Conservation (phyloP, 1,140 invertebrate species). For the Bombyx mandarina region DNA sequence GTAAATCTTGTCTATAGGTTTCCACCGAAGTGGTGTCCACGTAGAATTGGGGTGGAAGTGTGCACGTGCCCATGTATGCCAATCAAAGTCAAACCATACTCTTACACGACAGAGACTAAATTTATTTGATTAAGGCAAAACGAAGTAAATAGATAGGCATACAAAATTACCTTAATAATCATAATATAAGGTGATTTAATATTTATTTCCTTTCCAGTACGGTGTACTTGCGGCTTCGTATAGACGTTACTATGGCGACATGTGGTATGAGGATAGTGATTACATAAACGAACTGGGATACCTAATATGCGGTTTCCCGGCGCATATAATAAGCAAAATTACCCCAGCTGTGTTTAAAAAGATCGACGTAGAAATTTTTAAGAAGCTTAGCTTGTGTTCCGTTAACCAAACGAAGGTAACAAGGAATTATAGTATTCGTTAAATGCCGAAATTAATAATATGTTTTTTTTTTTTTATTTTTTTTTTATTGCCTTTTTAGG, state of each 20-base stretch:
- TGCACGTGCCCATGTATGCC: too few relatives aligned
- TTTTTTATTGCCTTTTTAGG: too few relatives aligned
- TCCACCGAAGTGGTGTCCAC: too few relatives aligned
- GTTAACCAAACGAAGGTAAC: slow-evolving; percentile 40
- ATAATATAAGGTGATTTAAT: neutral
- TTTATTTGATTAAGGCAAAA: neutral
- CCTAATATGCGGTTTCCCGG: slow-evolving; percentile 49
- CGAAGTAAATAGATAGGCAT: neutral
- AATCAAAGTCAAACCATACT: neutral
- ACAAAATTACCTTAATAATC: neutral
- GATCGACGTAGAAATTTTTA: slow-evolving; percentile 36
- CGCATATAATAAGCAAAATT: slow-evolving; percentile 38
- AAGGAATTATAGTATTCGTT: too few relatives aligned
- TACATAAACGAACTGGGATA: slow-evolving; percentile 52
- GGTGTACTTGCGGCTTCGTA: slow-evolving; percentile 52
- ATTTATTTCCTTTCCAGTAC: slow-evolving; percentile 26
- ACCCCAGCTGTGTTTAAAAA: slow-evolving; percentile 36
- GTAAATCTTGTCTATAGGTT: too few relatives aligned
- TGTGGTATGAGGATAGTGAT: slow-evolving; percentile 36
- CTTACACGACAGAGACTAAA: neutral
- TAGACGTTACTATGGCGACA: slow-evolving; percentile 42
- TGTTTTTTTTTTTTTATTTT: too few relatives aligned
- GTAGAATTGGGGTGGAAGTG: too few relatives aligned
- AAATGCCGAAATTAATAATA: too few relatives aligned
- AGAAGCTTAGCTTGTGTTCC: slow-evolving; percentile 37